These are phyloP conservation scores for Elachura formosa DNA, from an alignment of 2,113 vertebrate species.

Conservation along the genomic window DNA sequence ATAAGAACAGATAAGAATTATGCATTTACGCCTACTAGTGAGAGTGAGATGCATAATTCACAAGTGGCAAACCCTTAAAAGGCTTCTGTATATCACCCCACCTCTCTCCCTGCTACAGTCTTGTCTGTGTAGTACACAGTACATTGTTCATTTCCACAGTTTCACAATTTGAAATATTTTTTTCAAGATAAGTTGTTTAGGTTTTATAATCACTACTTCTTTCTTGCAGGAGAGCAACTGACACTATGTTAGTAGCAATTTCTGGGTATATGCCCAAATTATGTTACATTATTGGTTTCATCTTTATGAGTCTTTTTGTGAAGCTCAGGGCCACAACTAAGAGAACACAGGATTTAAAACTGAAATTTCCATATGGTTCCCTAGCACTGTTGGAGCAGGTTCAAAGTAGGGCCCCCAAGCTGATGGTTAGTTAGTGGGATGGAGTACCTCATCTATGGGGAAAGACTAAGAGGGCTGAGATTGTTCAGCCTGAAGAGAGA, in stretches of 20 bases:
- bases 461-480: background rate
- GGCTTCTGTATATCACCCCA: background rate
- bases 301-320: background rate
- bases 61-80: conserved; percentile 49
- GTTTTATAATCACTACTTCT: background rate
- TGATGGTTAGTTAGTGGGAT: too few species aligned
- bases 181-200: background rate
- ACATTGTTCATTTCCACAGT: background rate
- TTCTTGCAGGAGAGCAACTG: background rate
- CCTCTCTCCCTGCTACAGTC: background rate
- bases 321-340: background rate
- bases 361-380: background rate
- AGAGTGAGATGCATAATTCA: conserved; percentile 63
- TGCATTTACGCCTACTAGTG: conserved; percentile 52
- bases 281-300: background rate
- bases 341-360: background rate
- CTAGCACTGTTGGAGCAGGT: background rate
- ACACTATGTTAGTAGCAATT: background rate
- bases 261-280: background rate
- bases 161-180: background rate
- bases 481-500: background rate
- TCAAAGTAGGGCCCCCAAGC: background rate
- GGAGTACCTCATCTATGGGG: background rate
- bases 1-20: conserved; percentile 71
- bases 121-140: background rate